Evolutionary conservation across 2,113 vertebrate genomes (phyloP).

Genomic region (Burhinus bistriatus): DNA sequence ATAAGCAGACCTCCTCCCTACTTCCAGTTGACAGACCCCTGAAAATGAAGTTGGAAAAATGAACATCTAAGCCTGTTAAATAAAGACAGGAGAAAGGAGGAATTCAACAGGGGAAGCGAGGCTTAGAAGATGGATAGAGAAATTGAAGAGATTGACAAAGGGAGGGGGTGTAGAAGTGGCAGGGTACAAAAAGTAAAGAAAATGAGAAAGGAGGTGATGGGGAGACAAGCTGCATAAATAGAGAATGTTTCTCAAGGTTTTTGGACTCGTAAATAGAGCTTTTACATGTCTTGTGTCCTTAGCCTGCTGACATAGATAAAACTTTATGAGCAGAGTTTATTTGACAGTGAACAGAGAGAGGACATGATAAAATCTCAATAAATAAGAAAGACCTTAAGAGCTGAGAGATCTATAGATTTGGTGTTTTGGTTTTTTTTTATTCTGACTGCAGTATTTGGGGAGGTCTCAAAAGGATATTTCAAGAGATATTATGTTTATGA

Average conservation of each 20-base stretch:
- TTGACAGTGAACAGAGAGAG: not conserved
- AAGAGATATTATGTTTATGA: not conserved
- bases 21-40: not conserved
- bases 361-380: conserved; percentile 5
- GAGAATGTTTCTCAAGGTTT: not conserved
- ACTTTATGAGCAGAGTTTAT: not conserved
- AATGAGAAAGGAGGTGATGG: not conserved
- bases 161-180: not conserved
- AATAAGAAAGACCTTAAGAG: not conserved
- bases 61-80: not conserved
- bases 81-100: not conserved
- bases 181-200: not conserved
- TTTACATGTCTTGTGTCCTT: not conserved
- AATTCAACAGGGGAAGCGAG: not conserved
- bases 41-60: not conserved
- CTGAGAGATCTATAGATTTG: not conserved
- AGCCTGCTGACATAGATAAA: not conserved
- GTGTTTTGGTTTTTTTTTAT: not conserved
- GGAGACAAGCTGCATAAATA: not conserved
- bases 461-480: not conserved
- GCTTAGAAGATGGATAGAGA: not conserved
- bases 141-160: not conserved
- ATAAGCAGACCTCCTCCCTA: not conserved
- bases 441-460: not conserved
- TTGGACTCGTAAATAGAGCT: not conserved